A percentile compares a stretch with the other conserved stretches of the same genome.
Evolutionary conservation across 1,140 invertebrate species (phyloP).

Genomic region (Elysia chlorotica): DNA sequence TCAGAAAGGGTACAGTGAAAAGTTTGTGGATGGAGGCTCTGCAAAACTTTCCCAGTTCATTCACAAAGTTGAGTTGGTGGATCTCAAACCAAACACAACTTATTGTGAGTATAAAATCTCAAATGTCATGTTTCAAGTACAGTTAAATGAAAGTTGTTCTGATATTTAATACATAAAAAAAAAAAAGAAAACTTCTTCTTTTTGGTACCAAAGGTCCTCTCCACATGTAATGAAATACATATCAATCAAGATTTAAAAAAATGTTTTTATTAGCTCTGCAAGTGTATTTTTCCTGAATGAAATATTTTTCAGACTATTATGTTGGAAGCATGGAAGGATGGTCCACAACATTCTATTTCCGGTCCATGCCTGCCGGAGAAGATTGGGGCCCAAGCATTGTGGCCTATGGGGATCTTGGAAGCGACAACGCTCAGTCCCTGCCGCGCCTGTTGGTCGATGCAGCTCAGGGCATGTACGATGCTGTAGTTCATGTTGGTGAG

Average conservation of each 20-base stretch:
- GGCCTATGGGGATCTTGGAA: conserved; percentile 7
- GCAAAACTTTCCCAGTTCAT: conserved; percentile 9
- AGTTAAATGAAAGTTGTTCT: background rate
- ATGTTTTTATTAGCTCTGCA: background rate
- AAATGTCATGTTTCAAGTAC: background rate
- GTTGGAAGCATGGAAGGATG: conserved; percentile 9
- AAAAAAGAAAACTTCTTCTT: background rate
- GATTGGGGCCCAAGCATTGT: conserved; percentile 18
- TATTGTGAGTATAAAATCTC: conserved; percentile 11
- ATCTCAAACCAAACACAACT: conserved; percentile 4
- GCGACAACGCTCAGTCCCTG: conserved; percentile 16
- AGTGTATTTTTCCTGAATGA: background rate
- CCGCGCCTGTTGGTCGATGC: conserved; percentile 2
- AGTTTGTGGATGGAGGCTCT: conserved; percentile 7
- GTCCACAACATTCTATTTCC: conserved; percentile 9
- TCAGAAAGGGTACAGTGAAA: conserved; percentile 2
- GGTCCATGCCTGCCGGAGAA: conserved; percentile 11
- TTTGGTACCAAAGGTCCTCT: background rate
- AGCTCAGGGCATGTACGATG: conserved; percentile 14
- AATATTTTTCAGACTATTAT: conserved; percentile 2
- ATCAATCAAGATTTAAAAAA: background rate
- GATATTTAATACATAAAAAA: background rate
- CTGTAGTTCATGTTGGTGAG: conserved; percentile 18
- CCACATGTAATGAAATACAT: background rate
- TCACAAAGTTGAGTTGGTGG: background rate